Evolutionary conservation across 2,113 vertebrate species (phyloP).

Genomic region (Mustela nigripes): DNA sequence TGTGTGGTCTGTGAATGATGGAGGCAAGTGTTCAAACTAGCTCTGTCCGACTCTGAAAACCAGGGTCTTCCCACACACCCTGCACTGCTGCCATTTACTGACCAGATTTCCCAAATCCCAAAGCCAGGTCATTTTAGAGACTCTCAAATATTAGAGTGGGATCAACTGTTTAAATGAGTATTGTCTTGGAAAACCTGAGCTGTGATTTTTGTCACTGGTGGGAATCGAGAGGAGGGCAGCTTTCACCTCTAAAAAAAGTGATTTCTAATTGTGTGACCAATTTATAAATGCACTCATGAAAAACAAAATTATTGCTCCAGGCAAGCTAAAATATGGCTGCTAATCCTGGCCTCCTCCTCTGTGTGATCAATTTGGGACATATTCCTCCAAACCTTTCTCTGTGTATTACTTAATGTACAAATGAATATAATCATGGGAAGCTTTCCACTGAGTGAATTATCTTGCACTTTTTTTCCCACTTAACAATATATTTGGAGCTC

Average conservation of each 20-base stretch:
- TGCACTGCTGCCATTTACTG: background rate
- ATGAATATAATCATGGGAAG: background rate
- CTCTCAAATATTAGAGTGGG: background rate
- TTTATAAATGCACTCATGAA: background rate
- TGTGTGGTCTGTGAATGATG: background rate
- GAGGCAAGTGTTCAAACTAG: background rate
- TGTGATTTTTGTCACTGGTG: background rate
- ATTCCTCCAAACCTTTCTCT: background rate
- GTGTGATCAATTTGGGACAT: background rate
- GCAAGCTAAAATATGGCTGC: background rate
- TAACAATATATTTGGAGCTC: background rate
- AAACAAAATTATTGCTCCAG: background rate
- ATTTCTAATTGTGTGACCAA: background rate
- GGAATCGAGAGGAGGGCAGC: background rate
- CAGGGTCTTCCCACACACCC: background rate
- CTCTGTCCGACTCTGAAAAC: background rate
- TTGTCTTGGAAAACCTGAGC: background rate
- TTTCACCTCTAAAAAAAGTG: background rate
- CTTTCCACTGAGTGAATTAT: background rate
- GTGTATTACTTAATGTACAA: background rate
- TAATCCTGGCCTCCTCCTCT: background rate
- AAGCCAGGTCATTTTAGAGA: background rate
- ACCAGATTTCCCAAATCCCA: background rate
- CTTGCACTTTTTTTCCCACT: background rate
- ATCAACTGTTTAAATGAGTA: background rate